phyloP scores from a whole-genome alignment of 53 echinoderm and acorn worm genomes.

The Pentamera pediparva region DNA sequence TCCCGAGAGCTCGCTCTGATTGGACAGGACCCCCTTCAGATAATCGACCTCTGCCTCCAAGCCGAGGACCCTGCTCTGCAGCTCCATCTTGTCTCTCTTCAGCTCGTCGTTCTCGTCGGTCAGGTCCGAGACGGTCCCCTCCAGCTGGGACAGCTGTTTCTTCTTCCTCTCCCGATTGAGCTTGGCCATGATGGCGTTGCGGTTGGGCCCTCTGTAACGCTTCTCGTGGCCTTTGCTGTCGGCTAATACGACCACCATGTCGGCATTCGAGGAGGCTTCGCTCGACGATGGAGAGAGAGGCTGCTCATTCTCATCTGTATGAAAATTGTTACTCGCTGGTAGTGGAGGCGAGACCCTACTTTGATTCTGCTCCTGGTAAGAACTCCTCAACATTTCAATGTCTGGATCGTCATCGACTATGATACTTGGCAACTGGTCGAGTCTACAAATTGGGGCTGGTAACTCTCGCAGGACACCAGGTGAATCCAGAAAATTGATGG shows the following conservation, averaged over 20 bases:
- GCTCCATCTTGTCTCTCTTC: conserved; percentile 12
- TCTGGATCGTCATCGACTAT: neutral
- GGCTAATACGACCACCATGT: conserved; percentile 4
- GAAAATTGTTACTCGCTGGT: neutral
- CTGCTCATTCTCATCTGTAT: neutral
- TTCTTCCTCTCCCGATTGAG: conserved; percentile 67
- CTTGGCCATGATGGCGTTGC: conserved; percentile 70
- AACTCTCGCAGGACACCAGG: neutral
- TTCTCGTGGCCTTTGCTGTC: conserved; percentile 12
- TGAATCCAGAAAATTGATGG: conserved; percentile 12
- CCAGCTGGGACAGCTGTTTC: conserved; percentile 42
- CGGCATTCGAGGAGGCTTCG: neutral
- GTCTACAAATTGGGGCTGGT: neutral
- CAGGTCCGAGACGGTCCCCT: conserved; percentile 39
- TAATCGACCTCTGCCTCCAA: conserved; percentile 54
- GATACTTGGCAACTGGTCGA: neutral
- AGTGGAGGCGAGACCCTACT: neutral
- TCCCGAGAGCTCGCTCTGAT: conserved; percentile 60
- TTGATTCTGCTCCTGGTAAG: neutral
- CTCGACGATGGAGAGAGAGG: neutral
- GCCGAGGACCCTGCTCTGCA: conserved; percentile 25
- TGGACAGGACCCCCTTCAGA: conserved; percentile 69
- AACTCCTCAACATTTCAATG: neutral
- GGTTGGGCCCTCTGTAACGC: conserved; percentile 46
- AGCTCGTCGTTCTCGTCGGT: conserved; percentile 45